Evolutionary conservation across 1,140 invertebrate genomes (phyloP).

Genomic region (Apis dorsata): DNA sequence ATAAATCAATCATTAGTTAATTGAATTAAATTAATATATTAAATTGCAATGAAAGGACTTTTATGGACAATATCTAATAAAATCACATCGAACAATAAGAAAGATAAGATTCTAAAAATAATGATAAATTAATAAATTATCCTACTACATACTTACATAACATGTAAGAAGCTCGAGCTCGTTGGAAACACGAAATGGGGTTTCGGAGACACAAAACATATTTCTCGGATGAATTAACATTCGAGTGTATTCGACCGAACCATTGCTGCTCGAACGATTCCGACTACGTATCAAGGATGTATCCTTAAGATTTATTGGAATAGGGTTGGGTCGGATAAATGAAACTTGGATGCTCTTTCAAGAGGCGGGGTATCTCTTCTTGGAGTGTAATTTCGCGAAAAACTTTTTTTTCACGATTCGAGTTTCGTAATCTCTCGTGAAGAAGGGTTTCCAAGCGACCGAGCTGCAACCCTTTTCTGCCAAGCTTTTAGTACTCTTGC

Average conservation of each 20-base stretch:
- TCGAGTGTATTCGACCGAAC: background rate
- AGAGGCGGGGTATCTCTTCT: background rate
- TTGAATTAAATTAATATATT: too few species aligned
- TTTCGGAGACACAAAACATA: background rate
- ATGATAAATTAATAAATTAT: background rate
- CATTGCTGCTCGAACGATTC: background rate
- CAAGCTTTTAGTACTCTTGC: constrained; percentile 23
- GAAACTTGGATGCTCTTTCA: background rate
- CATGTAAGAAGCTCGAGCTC: background rate
- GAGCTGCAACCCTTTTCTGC: constrained; percentile 36
- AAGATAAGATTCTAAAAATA: too few species aligned
- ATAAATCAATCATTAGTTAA: too few species aligned
- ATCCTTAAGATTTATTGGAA: background rate
- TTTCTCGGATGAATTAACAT: background rate
- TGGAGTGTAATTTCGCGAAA: constrained; percentile 11
- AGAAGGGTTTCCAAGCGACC: constrained; percentile 22
- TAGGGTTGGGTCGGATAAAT: background rate
- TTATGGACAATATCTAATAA: too few species aligned
- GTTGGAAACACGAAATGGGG: background rate
- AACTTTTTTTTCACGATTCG: constrained; percentile 38
- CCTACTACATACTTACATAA: background rate
- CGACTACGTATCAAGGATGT: background rate
- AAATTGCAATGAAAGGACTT: too few species aligned
- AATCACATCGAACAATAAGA: too few species aligned
- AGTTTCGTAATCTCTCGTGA: constrained; percentile 31